A percentile compares a stretch with the other conserved stretches of the same genome.
These are phyloP conservation scores for Alca torda DNA, from an alignment of 2,797 vertebrate species.

Conservation along the genomic window DNA sequence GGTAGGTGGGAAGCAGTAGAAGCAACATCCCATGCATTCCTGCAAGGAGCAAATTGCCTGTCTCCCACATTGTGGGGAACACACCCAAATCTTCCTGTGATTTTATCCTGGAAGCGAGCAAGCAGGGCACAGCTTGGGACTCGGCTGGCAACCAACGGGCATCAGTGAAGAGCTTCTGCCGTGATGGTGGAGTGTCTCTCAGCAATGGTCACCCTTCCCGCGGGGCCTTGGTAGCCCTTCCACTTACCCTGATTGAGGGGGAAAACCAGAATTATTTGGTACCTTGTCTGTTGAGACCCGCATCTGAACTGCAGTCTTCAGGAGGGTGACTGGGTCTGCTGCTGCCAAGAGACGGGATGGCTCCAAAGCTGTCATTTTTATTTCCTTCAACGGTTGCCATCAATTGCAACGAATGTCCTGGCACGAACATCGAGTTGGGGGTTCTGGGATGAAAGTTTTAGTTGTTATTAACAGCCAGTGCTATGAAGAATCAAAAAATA, in stretches of 20 bases:
- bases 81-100: not conserved
- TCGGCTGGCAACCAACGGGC: not conserved
- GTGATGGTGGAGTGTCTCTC: not conserved
- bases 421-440: not conserved
- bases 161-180: not conserved
- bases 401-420: not conserved
- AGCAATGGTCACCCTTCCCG: not conserved
- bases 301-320: not conserved
- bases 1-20: not conserved
- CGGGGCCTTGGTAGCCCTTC: not conserved
- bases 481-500: not conserved
- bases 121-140: not conserved
- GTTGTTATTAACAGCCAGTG: not conserved
- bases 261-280: not conserved
- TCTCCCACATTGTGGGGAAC: not conserved
- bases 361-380: not conserved
- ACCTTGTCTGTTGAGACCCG: not conserved
- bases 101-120: not conserved
- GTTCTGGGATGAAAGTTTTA: not conserved
- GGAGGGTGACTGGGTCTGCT: not conserved
- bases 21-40: not conserved
- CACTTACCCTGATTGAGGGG: rapidly evolving
- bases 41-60: not conserved
- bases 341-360: not conserved
- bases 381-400: not conserved